These are phyloP conservation scores for Carassius auratus DNA, from an alignment of 2,113 vertebrate species.

Conservation along the genomic window DNA sequence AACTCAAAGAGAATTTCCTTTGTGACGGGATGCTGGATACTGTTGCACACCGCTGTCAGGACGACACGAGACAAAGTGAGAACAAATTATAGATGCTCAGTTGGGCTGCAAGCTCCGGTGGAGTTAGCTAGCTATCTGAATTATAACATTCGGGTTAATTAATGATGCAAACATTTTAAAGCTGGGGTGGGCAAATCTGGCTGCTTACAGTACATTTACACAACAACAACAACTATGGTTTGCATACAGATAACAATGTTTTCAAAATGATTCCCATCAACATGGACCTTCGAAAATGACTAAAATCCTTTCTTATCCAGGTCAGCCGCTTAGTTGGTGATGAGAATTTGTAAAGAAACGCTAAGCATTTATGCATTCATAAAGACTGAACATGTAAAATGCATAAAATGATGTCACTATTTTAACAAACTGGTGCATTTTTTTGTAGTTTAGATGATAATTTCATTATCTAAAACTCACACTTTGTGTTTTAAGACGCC, in stretches of 20 bases:
- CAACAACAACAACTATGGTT: background rate
- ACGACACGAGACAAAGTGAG: conserved; percentile 29
- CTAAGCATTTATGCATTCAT: background rate
- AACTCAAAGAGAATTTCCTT: conserved; percentile 95
- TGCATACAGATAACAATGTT: too few relatives aligned
- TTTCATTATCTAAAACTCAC: too few relatives aligned
- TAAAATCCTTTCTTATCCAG: background rate
- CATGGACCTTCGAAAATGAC: too few relatives aligned
- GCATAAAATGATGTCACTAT: too few relatives aligned
- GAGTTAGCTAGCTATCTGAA: background rate
- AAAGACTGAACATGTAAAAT: too few relatives aligned
- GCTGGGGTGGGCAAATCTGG: background rate
- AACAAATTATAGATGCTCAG: conserved; percentile 30
- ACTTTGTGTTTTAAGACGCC: too few relatives aligned
- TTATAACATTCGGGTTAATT: background rate
- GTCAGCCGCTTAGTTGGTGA: background rate
- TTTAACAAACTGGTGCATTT: too few relatives aligned
- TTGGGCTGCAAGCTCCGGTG: background rate
- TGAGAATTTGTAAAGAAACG: background rate
- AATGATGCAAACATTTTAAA: background rate
- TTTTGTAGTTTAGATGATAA: too few relatives aligned
- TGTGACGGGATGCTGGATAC: conserved; percentile 93
- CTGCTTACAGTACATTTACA: background rate
- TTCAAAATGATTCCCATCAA: background rate
- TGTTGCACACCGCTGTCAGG: conserved; percentile 90